Percentiles rank a stretch among this genome's conserved stretches.
phyloP scores from a whole-genome alignment of 2,113 vertebrate genomes.

The Zeus faber region DNA sequence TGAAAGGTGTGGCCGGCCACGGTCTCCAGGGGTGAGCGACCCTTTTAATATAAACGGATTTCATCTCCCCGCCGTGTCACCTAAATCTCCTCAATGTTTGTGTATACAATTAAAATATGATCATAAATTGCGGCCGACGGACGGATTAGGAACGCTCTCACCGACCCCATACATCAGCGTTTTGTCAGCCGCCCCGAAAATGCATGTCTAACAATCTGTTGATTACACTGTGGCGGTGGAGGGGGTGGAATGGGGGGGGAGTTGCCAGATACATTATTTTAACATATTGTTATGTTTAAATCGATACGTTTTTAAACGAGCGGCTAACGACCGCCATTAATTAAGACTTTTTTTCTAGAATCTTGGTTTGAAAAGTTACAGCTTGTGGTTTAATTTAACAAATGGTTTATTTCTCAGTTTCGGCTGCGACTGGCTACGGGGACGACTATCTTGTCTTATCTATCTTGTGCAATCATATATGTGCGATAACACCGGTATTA shows the following conservation, averaged over 20 bases:
- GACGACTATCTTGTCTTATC: too few relatives aligned
- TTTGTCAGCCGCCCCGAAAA: conserved; percentile 93
- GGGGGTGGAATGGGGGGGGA: conserved; percentile 51
- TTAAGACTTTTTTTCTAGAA: conserved; percentile 56
- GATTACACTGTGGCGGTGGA: conserved; percentile 87
- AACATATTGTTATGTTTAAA: conserved; percentile 77
- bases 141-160: conserved; percentile 92
- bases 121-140: conserved; percentile 97
- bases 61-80: conserved; percentile 99
- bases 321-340: conserved; percentile 75
- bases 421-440: too few relatives aligned
- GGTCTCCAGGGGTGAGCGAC: conserved; percentile 97
- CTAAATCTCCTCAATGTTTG: conserved; percentile 99
- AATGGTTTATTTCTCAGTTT: conserved; percentile 72
- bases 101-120: conserved; percentile 99
- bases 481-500: too few relatives aligned
- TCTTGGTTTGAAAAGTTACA: conserved; percentile 70
- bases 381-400: conserved; percentile 70
- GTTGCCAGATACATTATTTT: conserved; percentile 74
- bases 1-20: conserved; percentile 88
- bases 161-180: conserved; percentile 93
- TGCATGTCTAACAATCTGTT: conserved; percentile 99
- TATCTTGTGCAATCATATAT: too few relatives aligned
- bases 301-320: conserved; percentile 74
- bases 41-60: conserved; percentile 99